Evolutionary conservation across 2,797 vertebrate genomes (phyloP), one percentile per base, ranked within the genome.

Genomic region (Sebastes kiyomatsui): DNA sequence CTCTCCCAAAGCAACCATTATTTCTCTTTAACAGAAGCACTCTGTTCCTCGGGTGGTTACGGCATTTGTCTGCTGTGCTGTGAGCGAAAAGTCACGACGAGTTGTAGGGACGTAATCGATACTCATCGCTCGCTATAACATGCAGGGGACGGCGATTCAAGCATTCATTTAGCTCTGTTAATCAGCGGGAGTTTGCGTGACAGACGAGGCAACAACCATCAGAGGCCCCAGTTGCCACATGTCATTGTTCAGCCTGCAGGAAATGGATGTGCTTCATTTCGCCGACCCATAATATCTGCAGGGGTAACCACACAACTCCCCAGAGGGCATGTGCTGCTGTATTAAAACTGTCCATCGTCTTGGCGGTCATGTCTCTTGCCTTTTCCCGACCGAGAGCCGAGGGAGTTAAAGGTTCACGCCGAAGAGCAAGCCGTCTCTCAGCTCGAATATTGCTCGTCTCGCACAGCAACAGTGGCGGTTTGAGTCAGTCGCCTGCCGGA

Each of bases 281-380:
- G 38, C 84, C 35, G 77, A 46, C 79, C 85, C 90, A 93, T 94
- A 94, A 94, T 95, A 94, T 95, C 96, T 94, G 92, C 92, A 88
- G 93, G 92, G 87, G 83, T 87, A 86, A 93, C 86, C 81, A 72
- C 72, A 72, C 46, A 11, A 32, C 72, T 94, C 93, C 94, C 93
- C 75, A 30, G 88, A 85, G 92, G 92, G 81, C 83, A 67, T 54
- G 82, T 73, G 80, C 77, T 35, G 73, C 81, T 79, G 93, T 96
- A 96, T 96, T 96, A 95, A 96, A 96, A 94, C 94, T 95, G 94
- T 96, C 95, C 94, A 95, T 95, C 93, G 89, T 96, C 86, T 74
- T 75, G 20, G 60, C 67, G 67, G 76, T 82, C 86, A 77, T 65
- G 78, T 92, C 86, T 84, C 75, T 25, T 78, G 84, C 60, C 67